Conservation (phyloP, 1,140 invertebrate species). For the Aphidius ervi region DNA sequence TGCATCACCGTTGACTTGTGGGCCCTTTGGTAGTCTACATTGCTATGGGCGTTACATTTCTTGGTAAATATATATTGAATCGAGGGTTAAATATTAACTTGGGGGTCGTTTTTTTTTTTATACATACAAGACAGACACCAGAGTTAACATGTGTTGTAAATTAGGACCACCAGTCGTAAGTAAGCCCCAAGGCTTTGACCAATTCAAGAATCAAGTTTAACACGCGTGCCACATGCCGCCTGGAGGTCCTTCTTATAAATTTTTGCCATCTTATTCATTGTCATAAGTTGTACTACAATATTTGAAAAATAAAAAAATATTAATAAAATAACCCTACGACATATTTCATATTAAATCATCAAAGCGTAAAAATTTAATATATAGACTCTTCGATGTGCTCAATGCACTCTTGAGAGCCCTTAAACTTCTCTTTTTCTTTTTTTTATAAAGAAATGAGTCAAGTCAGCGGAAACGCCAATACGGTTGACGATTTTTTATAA, state of each 20-base stretch:
- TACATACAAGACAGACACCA: no score
- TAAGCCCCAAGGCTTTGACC: background rate
- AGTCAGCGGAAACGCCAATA: background rate
- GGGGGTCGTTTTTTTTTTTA: conserved; percentile 4
- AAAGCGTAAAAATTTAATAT: conserved; percentile 37
- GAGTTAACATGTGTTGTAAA: conserved; percentile 24
- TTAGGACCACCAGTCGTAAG: conserved; percentile 28
- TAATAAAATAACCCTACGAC: background rate
- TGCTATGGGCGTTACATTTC: no score
- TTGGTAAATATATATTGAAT: no score
- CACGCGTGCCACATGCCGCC: conserved; percentile 31
- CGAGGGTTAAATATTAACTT: background rate
- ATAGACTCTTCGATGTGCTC: conserved; percentile 9
- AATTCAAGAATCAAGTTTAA: background rate
- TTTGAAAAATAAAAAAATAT: no score
- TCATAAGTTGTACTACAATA: no score
- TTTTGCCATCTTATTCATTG: no score
- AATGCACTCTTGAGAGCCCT: conserved; percentile 22
- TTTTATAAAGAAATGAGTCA: background rate
- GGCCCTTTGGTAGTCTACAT: no score
- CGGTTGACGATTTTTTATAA: no score
- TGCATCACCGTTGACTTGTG: no score
- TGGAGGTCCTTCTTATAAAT: no score
- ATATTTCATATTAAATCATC: conserved; percentile 31
- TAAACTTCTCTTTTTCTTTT: background rate